A percentile compares a stretch with the other conserved stretches of the same genome.
phyloP scores from a whole-genome alignment of 1,140 invertebrate species.

The Marisa cornuarietis region DNA sequence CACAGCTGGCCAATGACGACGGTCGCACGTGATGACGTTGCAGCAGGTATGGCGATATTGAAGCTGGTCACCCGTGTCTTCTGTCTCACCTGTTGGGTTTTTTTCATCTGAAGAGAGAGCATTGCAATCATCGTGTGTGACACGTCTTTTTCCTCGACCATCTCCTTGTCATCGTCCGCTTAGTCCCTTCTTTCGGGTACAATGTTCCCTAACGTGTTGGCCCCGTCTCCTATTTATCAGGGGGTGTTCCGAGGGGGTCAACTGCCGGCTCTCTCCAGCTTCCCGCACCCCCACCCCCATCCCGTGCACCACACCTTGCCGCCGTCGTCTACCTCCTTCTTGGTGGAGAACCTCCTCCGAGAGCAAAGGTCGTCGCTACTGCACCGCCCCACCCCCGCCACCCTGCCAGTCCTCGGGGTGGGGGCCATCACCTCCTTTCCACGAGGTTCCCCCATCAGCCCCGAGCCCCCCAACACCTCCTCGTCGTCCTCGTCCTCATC shows the following conservation, averaged over 20 bases:
- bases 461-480: slow-evolving; percentile 20
- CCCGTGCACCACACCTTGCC: slow-evolving; percentile 16
- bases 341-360: slow-evolving; percentile 70
- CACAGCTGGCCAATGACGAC: no score
- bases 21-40: neutral
- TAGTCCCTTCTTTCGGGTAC: neutral
- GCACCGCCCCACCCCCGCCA: slow-evolving; percentile 29
- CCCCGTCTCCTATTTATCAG: slow-evolving; percentile 51
- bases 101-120: neutral
- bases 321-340: slow-evolving; percentile 61
- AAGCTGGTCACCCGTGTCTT: neutral
- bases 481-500: neutral
- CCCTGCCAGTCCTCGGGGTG: slow-evolving; percentile 26
- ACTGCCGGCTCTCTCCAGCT: slow-evolving; percentile 18
- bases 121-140: neutral
- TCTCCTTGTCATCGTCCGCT: neutral
- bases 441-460: slow-evolving; percentile 19
- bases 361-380: slow-evolving; percentile 51
- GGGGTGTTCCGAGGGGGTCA: slow-evolving; percentile 42
- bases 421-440: slow-evolving; percentile 15
- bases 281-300: neutral
- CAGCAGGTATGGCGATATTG: neutral
- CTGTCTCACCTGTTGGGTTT: neutral
- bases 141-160: neutral
- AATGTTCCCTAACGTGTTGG: slow-evolving; percentile 52